phyloP scores from a whole-genome alignment of 2,113 vertebrate genomes.

The Marcusenius ussheri region DNA sequence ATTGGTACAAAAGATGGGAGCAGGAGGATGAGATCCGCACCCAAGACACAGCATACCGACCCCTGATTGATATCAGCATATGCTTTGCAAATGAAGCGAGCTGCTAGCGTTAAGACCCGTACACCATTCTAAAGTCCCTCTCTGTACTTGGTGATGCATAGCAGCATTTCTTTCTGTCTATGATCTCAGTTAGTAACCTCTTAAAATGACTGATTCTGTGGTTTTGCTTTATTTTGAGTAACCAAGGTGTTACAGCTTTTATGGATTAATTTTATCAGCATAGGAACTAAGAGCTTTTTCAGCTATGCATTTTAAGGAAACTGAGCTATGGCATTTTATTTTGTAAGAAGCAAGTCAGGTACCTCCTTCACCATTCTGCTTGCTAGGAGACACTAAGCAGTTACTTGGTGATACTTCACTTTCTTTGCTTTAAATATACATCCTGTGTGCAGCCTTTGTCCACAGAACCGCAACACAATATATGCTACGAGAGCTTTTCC shows the following conservation, averaged over 20 bases:
- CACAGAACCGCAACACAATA: neutral
- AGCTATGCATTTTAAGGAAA: neutral
- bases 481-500: neutral
- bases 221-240: neutral
- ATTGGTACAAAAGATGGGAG: neutral
- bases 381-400: neutral
- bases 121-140: neutral
- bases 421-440: neutral
- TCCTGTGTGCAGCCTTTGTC: neutral
- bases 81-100: constrained; percentile 10
- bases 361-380: neutral
- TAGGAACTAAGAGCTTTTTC: neutral
- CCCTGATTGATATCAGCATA: constrained; percentile 41
- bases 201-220: neutral
- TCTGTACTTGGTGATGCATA: neutral
- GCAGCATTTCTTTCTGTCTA: neutral
- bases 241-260: neutral
- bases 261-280: neutral
- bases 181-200: neutral
- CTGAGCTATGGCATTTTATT: neutral
- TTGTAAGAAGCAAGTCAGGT: neutral
- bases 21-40: constrained; percentile 37
- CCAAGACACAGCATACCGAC: constrained; percentile 50
- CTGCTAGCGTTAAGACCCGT: neutral
- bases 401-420: neutral